Evolutionary conservation across 2,888 invertebrate genomes (phyloP).

Genomic region (Temnothorax unifasciatus): DNA sequence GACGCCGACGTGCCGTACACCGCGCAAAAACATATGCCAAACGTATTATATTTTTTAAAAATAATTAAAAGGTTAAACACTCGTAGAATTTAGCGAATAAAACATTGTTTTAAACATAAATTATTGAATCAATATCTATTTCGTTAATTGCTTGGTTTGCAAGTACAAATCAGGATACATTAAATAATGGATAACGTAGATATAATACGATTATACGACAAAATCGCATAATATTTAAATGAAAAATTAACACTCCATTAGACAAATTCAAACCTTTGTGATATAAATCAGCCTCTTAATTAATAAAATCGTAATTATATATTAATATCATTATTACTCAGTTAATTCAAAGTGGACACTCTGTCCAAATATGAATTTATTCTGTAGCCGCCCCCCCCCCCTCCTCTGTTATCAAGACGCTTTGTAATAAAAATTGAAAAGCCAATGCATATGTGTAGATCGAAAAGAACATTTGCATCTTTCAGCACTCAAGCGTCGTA

Average conservation of each 20-base stretch:
- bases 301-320: background rate
- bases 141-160: background rate
- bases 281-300: background rate
- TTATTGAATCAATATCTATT: background rate
- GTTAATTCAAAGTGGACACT: background rate
- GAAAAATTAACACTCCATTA: background rate
- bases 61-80: background rate
- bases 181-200: background rate
- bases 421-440: slow-evolving; percentile 25
- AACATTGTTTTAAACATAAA: background rate
- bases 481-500: slow-evolving; percentile 61
- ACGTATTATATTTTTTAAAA: slow-evolving; percentile 4
- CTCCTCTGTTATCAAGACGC: background rate
- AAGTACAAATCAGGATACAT: background rate
- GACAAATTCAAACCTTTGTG: background rate
- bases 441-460: background rate
- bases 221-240: background rate
- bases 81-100: background rate
- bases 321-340: background rate
- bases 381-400: background rate
- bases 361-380: background rate
- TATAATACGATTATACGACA: background rate
- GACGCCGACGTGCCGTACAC: background rate
- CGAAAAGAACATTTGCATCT: slow-evolving; percentile 57
- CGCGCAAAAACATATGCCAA: background rate